These are phyloP conservation scores for Erythrocercus mccallii DNA, from an alignment of 2,113 vertebrate species.

Conservation along the genomic window DNA sequence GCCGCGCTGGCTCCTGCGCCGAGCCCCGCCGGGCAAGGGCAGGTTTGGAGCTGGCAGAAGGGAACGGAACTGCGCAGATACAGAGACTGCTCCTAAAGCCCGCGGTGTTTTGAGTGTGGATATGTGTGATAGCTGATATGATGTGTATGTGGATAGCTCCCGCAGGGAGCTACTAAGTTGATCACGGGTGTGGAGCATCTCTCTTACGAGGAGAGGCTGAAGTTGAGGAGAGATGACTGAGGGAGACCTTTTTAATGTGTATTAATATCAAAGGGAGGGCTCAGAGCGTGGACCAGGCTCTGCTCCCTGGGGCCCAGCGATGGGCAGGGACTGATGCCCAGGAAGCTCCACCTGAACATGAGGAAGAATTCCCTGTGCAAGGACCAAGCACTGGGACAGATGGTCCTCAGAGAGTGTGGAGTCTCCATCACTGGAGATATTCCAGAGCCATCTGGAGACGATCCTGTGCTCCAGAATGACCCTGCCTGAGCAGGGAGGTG, in stretches of 20 bases:
- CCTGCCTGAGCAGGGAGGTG: not conserved
- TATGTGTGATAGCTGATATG: accelerated
- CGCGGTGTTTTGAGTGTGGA: accelerated
- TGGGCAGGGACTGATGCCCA: not conserved
- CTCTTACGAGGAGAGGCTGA: not conserved
- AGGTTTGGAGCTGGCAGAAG: not conserved
- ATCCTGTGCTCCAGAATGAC: not conserved
- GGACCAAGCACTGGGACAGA: not conserved
- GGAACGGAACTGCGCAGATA: accelerated
- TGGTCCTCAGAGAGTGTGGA: not conserved
- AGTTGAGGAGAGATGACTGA: not conserved
- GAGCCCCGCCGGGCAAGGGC: not conserved
- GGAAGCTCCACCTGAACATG: not conserved
- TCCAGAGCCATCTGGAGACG: not conserved
- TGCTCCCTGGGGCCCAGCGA: not conserved
- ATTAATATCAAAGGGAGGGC: not conserved
- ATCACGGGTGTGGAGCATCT: not conserved
- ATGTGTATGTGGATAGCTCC: too few species aligned
- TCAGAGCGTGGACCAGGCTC: not conserved
- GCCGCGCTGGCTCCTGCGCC: not conserved
- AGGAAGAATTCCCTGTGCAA: not conserved
- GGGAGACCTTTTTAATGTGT: not conserved
- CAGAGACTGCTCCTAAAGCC: accelerated
- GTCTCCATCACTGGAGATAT: not conserved
- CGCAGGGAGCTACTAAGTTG: not conserved